Evolutionary conservation across 2,888 invertebrate genomes (phyloP).

Genomic region (Hylaea fasciaria): DNA sequence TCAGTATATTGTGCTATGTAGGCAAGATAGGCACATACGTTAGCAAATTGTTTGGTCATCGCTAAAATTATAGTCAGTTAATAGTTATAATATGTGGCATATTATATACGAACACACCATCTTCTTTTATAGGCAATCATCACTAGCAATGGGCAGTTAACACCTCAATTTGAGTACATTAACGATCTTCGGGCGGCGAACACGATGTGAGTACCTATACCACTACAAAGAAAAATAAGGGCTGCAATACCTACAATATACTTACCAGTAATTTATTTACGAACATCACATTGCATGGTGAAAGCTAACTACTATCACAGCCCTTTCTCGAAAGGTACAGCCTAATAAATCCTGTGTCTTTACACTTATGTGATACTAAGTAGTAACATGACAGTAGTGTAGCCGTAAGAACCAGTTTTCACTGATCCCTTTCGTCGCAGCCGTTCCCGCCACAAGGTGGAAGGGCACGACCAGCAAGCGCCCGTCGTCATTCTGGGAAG

Average conservation of each 20-base stretch:
- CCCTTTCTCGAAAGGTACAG: too few relatives aligned
- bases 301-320: too few relatives aligned
- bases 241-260: too few relatives aligned
- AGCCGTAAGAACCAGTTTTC: background rate
- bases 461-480: constrained; percentile 86
- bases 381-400: too few relatives aligned
- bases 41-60: too few relatives aligned
- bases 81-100: too few relatives aligned
- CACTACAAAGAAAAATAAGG: background rate
- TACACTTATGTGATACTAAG: too few relatives aligned
- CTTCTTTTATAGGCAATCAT: constrained; percentile 92
- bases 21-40: too few relatives aligned
- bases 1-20: too few relatives aligned
- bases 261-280: background rate
- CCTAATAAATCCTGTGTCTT: too few relatives aligned
- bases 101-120: too few relatives aligned
- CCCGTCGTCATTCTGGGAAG: constrained; percentile 96
- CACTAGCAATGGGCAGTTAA: constrained; percentile 96
- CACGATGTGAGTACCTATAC: constrained; percentile 69
- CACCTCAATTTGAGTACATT: constrained; percentile 97
- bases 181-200: constrained; percentile 91
- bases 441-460: constrained; percentile 90
- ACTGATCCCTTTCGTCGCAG: constrained; percentile 60
- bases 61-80: too few relatives aligned
- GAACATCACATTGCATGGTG: background rate